These are phyloP conservation scores for Psococerastis gibbosa DNA, from an alignment of 2,888 invertebrate species.

Conservation along the genomic window DNA sequence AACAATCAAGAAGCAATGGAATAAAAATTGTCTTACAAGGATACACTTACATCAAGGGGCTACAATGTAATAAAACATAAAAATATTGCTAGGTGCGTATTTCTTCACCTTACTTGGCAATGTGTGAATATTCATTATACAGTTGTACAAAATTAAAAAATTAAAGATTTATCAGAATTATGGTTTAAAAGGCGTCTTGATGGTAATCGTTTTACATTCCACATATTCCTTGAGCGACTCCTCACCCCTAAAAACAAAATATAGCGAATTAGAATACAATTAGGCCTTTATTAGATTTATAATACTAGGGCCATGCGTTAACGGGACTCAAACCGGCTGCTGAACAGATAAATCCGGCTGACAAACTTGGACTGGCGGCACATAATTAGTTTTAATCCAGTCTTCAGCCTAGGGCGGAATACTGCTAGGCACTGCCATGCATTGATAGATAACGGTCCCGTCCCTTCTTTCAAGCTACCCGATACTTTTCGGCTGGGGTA, in stretches of 20 bases:
- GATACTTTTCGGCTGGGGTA: too few species aligned
- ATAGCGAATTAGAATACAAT: not conserved
- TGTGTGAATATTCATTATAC: slow-evolving; percentile 17
- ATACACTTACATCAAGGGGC: too few species aligned
- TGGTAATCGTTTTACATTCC: slow-evolving; percentile 57
- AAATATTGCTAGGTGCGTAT: slow-evolving; percentile 1
- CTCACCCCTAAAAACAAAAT: slow-evolving; percentile 40
- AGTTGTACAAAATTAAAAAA: slow-evolving; percentile 12
- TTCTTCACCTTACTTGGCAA: not conserved
- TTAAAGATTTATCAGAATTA: slow-evolving; percentile 11
- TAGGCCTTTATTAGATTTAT: too few species aligned
- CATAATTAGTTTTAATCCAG: not conserved
- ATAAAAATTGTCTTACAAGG: too few species aligned
- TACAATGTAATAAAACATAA: too few species aligned
- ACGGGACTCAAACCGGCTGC: too few species aligned
- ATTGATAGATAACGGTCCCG: too few species aligned
- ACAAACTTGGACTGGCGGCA: not conserved
- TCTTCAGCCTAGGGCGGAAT: not conserved
- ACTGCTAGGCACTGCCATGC: too few species aligned
- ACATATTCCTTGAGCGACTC: slow-evolving; percentile 59
- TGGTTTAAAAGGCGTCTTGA: slow-evolving; percentile 23
- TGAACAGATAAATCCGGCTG: too few species aligned
- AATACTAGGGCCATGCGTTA: too few species aligned
- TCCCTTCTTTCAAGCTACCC: too few species aligned
- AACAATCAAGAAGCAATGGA: too few species aligned